Evolutionary conservation across 2,113 vertebrate genomes (phyloP), one percentile per base, ranked within the genome.

Genomic region (Notarius lentiginosus): DNA sequence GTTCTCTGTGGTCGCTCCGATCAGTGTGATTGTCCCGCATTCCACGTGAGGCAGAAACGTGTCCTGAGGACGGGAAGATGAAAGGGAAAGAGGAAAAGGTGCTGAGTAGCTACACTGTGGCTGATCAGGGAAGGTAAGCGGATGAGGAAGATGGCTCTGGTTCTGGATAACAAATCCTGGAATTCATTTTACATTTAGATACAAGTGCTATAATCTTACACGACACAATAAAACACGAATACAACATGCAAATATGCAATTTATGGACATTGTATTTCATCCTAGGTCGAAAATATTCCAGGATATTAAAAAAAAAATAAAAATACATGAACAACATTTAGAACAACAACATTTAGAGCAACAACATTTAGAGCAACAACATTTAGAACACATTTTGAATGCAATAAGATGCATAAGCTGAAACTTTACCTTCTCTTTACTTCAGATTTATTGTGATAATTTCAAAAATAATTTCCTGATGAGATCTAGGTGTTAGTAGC

Each of bases 1-100:
- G 92, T 99, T 99, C 92, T 99, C 98, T 0, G 98, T 99, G 89
- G 98, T 99, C 0, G 98, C 98, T 65, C 98, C 98, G 49, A 99
- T 98, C 93, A 99, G 95, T 10, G 97, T 99, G 87, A 99, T 92
- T 0, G 97, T 99, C 83, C 98, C 98, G 41, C 97, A 97, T 90
- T 99, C 98, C 22, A 99, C 97, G 90, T 99, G 98, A 92, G 98
- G 98, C 89, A 99, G 97, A 90, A 99, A 96, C 34, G 94, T 96
- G 92, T 99, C 98, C 98, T 99, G 94, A 92, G 91, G n/a, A 41
- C 24, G 72, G 2, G 2, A 27, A 65, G 22, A 90, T 88, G 85
- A 87, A 76, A 11, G 80, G 75, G 68, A 82, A 89, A 70, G 70
- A 90, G 47, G 85, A 83, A 30, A 90, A 85, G 63, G 70, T 49